These are phyloP conservation scores for Python bivittatus DNA, from an alignment of 2,113 vertebrate species.

Conservation along the genomic window DNA sequence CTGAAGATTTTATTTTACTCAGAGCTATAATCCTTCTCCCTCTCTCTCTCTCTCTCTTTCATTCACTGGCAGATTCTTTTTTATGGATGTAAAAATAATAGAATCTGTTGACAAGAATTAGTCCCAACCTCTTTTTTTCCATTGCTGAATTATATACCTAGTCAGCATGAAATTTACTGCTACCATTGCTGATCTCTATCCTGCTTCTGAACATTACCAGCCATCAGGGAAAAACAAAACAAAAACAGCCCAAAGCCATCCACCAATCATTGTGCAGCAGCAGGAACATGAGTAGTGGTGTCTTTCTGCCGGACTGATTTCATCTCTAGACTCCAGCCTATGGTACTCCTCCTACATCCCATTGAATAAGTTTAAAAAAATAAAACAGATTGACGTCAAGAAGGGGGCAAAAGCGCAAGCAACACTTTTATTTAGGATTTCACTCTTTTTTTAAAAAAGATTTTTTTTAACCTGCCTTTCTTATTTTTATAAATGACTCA, in stretches of 20 bases:
- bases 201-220: not conserved
- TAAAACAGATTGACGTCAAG: too few relatives aligned
- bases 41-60: too few relatives aligned
- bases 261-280: not conserved
- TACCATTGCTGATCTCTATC: not conserved
- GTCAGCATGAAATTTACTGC: not conserved
- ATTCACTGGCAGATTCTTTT: not conserved
- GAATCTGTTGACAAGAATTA: not conserved
- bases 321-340: too few relatives aligned
- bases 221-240: not conserved
- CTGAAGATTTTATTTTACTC: not conserved
- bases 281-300: too few relatives aligned
- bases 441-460: too few relatives aligned
- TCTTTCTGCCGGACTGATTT: too few relatives aligned
- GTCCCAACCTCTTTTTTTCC: not conserved
- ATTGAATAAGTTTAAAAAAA: too few relatives aligned
- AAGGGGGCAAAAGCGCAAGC: too few relatives aligned
- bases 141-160: not conserved
- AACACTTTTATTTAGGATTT: too few relatives aligned
- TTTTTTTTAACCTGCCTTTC: too few relatives aligned
- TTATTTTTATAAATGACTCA: too few relatives aligned
- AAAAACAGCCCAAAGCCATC: not conserved
- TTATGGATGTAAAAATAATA: not conserved
- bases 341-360: too few relatives aligned
- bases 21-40: not conserved